Conservation (phyloP, 2,797 vertebrate genomes). For the Triplophysa bombifrons region DNA sequence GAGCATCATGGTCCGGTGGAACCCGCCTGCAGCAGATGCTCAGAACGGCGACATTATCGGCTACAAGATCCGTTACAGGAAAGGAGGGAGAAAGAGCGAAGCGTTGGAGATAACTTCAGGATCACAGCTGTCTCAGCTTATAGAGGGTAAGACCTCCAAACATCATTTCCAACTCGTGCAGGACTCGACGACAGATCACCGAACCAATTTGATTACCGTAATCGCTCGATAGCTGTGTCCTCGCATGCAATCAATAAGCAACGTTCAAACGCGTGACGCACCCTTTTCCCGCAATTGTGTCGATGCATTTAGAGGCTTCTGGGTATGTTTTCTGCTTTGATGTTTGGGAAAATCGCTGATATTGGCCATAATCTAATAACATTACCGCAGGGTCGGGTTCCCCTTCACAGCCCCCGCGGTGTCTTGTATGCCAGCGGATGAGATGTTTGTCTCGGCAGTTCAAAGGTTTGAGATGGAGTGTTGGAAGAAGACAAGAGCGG, state of each 20-base stretch:
- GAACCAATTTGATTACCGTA: background rate
- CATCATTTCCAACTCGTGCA: background rate
- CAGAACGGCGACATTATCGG: conserved; percentile 92
- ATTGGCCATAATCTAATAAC: background rate
- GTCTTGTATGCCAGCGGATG: background rate
- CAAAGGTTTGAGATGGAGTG: conserved; percentile 68
- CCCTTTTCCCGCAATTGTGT: background rate
- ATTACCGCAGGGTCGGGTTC: background rate
- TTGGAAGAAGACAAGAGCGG: conserved; percentile 62
- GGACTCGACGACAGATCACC: background rate
- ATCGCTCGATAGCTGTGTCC: background rate
- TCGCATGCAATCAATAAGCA: background rate
- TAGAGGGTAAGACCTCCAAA: conserved; percentile 81
- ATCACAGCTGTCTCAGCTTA: conserved; percentile 86
- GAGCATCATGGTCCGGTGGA: conserved; percentile 95
- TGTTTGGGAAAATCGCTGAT: background rate
- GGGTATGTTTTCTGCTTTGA: background rate
- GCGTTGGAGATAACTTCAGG: conserved; percentile 85
- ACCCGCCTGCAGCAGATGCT: conserved; percentile 83
- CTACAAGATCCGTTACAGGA: conserved; percentile 95
- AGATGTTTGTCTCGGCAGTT: conserved; percentile 70
- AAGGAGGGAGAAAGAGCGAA: conserved; percentile 90
- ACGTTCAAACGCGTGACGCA: background rate
- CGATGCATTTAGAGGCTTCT: background rate
- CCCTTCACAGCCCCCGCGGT: background rate